A percentile compares a stretch with the other conserved stretches of the same genome.
Conservation (phyloP, 2,888 invertebrate genomes). For the Cybosia mesomella region DNA sequence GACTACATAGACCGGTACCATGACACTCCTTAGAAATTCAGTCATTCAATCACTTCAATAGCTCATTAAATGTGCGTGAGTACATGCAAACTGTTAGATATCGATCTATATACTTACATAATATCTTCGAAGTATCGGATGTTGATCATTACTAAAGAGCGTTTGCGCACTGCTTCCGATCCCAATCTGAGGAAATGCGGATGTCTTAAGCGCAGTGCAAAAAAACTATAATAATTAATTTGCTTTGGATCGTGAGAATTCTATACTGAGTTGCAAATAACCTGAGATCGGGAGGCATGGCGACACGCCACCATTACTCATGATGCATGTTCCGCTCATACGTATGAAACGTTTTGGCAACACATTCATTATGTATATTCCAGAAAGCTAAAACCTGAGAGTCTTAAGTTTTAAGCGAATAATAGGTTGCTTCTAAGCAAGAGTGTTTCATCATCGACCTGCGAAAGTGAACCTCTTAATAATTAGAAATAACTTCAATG, state of each 20-base stretch:
- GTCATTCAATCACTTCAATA: not conserved
- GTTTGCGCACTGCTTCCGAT: not conserved
- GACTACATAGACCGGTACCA: not conserved
- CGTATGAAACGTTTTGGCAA: not conserved
- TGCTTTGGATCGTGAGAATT: constrained; percentile 4
- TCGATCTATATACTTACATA: not conserved
- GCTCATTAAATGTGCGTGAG: not conserved
- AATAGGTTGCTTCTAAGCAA: not conserved
- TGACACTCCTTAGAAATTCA: not conserved
- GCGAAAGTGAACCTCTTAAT: too few species aligned
- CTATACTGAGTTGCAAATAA: not conserved
- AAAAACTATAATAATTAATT: constrained; percentile 1
- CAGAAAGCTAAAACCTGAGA: not conserved
- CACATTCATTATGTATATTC: not conserved
- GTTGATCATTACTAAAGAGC: not conserved
- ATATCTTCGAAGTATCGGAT: not conserved
- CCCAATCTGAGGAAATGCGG: constrained; percentile 2
- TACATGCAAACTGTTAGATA: not conserved
- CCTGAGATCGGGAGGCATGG: not conserved
- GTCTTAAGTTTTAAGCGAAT: too few species aligned
- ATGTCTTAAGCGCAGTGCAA: not conserved
- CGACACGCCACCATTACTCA: not conserved
- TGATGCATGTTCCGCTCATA: not conserved
- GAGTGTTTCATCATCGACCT: not conserved
- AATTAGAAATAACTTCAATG: too few species aligned